Evolutionary conservation across 64 coral and sea anemone genomes (phyloP), one percentile per base, ranked within the genome.

Genomic region (Acropora tenuis): DNA sequence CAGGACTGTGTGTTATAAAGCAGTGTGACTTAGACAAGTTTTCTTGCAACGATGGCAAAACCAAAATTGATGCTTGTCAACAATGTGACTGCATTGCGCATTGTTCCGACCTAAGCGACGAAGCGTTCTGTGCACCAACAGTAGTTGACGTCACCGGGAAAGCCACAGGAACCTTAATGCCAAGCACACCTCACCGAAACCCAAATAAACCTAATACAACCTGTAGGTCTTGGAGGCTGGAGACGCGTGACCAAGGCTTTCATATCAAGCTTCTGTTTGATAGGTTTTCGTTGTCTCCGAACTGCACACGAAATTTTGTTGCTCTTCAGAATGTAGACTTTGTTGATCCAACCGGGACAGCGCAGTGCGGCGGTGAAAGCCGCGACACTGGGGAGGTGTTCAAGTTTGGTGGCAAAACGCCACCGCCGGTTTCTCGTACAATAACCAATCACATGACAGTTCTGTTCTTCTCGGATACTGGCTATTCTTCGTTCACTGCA

Each of bases 191-290:
- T 6, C 42, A 80, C 8, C 79, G 19, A 41, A 60, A 4, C 3
- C 50, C 9, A 81, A 4, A 40, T 13, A 60, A 41, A 2, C 3
- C 8, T 15, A 46, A 12, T 6, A 61, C 41, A 57, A 12, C 41
- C 46, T 83, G 80, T 18, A 68, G 42, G 43, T 75, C 57, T 4
- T 83, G 80, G 80, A 83, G 8, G 47, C 41, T 83, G 8, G 5
- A 17, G 0, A 83, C 80, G 0, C 0, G 67, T 2, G 80, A 83
- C 12, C 3, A 4, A 46, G 58, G 58, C 13, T 83, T 83, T 41
- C 67, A 83, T 16, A 83, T 83, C 60, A 83, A 83, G 41, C 59
- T 83, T 60, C 59, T 83, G 8, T 83, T 83, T 5, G 15, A 16
- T 43, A 46, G 15, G 6, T 83, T 83, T 67, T 66, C 80, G 7